A percentile compares a stretch with the other conserved stretches of the same genome.
These are phyloP conservation scores for Sebastes iracundus DNA, from an alignment of 2,797 vertebrate genomes.

Conservation along the genomic window DNA sequence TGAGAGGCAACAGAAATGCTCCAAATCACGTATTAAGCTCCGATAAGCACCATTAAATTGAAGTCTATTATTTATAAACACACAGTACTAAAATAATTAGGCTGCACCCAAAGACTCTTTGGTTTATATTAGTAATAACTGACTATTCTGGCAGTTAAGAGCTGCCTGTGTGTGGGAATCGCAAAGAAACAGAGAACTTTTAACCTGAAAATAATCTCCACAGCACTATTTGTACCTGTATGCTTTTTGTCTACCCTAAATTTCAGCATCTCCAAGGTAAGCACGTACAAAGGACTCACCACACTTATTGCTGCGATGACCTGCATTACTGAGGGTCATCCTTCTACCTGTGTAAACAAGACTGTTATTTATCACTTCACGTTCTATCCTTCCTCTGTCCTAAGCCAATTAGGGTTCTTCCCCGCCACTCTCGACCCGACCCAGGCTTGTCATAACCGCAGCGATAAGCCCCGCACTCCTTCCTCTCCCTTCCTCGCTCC, in stretches of 20 bases:
- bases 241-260: constrained; percentile 13
- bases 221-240: neutral
- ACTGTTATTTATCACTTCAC: constrained; percentile 68
- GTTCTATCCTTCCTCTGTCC: constrained; percentile 45
- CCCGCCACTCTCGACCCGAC: constrained; percentile 49
- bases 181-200: neutral
- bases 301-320: constrained; percentile 44
- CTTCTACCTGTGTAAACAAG: constrained; percentile 71
- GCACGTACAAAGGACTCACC: constrained; percentile 25
- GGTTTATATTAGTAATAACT: no score
- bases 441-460: constrained; percentile 46
- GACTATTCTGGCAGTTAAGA: neutral
- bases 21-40: neutral
- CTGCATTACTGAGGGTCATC: constrained; percentile 56
- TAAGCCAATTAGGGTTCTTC: constrained; percentile 70
- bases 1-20: neutral
- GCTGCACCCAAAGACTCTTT: neutral
- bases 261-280: neutral
- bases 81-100: neutral
- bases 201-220: neutral
- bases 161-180: neutral
- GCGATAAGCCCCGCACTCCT: constrained; percentile 26
- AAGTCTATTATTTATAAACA: neutral
- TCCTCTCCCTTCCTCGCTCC: constrained; percentile 75
- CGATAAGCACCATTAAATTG: no score